Conservation (phyloP, 37 sponge, comb jelly and placozoan genomes). For the Halisarca cf. caerulea region DNA sequence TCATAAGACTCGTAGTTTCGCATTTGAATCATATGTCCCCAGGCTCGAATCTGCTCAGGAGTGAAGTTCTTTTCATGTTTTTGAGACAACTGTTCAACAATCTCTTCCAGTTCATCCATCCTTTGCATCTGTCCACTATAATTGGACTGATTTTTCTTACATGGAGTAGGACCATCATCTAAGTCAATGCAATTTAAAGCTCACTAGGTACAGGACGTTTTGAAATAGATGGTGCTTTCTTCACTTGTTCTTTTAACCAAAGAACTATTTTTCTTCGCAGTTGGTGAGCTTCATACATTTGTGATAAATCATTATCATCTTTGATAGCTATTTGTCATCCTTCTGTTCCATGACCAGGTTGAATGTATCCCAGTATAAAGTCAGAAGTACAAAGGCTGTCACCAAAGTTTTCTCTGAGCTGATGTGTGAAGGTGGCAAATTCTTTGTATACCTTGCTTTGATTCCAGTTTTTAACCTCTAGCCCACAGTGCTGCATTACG, state of each 20-base stretch:
- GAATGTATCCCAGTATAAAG: constrained; percentile 26
- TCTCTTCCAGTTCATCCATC: constrained; percentile 42
- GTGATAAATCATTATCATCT: constrained; percentile 6
- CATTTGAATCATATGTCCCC: not conserved
- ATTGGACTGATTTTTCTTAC: not conserved
- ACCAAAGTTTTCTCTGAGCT: too few species aligned
- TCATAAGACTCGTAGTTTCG: not conserved
- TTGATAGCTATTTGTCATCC: not conserved
- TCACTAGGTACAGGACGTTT: too few species aligned
- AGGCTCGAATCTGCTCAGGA: not conserved
- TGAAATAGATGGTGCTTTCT: not conserved
- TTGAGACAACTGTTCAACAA: constrained; percentile 31
- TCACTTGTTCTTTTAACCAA: not conserved
- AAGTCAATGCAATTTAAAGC: not conserved
- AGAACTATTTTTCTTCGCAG: not conserved
- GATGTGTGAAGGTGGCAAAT: too few species aligned
- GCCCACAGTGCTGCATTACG: too few species aligned
- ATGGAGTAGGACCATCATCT: not conserved
- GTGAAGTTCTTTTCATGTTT: constrained; percentile 4
- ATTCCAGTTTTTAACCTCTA: too few species aligned
- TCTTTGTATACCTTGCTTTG: too few species aligned
- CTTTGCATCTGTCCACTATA: constrained; percentile 20
- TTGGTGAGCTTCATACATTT: constrained; percentile 18
- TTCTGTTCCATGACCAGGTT: constrained; percentile 46
- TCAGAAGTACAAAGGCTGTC: too few species aligned